Conservation (phyloP, 1,140 invertebrate species). For the Ceratosolen fusciceps region DNA sequence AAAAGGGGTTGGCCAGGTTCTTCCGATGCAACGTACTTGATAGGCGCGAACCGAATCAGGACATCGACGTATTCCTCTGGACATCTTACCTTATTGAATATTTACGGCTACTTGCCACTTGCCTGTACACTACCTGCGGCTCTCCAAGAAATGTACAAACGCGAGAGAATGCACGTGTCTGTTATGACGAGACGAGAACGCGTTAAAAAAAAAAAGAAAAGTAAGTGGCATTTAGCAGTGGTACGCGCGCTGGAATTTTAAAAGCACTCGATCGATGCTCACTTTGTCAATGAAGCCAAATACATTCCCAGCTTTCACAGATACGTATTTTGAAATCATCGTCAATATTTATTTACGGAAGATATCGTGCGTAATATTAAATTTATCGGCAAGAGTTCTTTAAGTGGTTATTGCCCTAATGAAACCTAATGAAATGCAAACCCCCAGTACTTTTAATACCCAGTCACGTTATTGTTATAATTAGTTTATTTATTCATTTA, state of each 20-base stretch:
- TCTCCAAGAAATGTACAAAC: not conserved
- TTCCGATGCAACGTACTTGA: not conserved
- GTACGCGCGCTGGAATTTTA: constrained; percentile 7
- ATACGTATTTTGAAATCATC: too few species aligned
- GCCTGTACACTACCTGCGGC: not conserved
- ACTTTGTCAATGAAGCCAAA: not conserved
- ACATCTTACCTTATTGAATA: constrained; percentile 49
- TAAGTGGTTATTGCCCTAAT: too few species aligned
- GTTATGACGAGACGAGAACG: constrained; percentile 1
- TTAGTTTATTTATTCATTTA: too few species aligned
- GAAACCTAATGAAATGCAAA: too few species aligned
- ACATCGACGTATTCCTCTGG: constrained; percentile 28
- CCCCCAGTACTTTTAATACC: too few species aligned
- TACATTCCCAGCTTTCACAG: not conserved
- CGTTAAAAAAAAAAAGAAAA: too few species aligned
- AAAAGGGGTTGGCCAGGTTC: too few species aligned
- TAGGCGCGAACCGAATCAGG: constrained; percentile 30
- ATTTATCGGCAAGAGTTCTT: too few species aligned
- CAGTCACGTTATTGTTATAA: too few species aligned
- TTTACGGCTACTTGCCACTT: constrained; percentile 40
- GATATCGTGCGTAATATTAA: too few species aligned
- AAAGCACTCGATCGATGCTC: constrained; percentile 15
- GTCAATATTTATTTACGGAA: too few species aligned
- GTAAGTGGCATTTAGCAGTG: constrained; percentile 19
- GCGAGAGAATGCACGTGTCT: not conserved